Evolutionary conservation across 2,113 vertebrate genomes (phyloP).

Genomic region (Trochalopteron elliotii): DNA sequence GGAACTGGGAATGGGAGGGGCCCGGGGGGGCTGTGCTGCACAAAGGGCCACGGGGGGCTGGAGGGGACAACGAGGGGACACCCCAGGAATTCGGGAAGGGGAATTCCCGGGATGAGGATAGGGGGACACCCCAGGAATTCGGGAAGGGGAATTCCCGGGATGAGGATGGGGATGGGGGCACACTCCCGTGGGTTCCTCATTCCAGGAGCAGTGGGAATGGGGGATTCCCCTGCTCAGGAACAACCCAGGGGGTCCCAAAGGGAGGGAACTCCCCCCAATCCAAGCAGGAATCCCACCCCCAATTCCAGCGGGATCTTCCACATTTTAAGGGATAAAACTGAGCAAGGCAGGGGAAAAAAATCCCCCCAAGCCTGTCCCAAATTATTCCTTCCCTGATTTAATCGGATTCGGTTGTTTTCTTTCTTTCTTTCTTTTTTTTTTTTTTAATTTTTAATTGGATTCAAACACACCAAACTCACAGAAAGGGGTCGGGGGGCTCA

Average conservation of each 20-base stretch:
- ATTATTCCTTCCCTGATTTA: not conserved
- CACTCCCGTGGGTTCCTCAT: no score
- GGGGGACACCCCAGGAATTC: not conserved
- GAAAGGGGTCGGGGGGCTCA: not conserved
- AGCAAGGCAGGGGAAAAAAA: not conserved
- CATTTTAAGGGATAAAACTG: not conserved
- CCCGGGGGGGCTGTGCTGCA: no score
- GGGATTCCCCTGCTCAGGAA: not conserved
- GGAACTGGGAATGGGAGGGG: no score
- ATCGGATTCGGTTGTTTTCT: not conserved
- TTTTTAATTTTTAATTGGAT: not conserved
- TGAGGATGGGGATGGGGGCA: not conserved
- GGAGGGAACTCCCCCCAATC: no score
- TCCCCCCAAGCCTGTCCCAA: not conserved
- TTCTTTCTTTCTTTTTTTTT: no score
- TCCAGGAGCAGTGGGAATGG: not conserved
- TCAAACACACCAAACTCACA: constrained; percentile 3
- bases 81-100: no score
- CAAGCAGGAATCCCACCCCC: not conserved
- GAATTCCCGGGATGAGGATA: no score
- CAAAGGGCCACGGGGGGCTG: no score
- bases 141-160: not conserved
- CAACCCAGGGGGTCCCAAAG: not conserved
- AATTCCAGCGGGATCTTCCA: not conserved
- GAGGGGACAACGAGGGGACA: no score